These are phyloP conservation scores for Pocillopora verrucosa DNA, from an alignment of 64 coral and sea anemone genomes.

Conservation along the genomic window DNA sequence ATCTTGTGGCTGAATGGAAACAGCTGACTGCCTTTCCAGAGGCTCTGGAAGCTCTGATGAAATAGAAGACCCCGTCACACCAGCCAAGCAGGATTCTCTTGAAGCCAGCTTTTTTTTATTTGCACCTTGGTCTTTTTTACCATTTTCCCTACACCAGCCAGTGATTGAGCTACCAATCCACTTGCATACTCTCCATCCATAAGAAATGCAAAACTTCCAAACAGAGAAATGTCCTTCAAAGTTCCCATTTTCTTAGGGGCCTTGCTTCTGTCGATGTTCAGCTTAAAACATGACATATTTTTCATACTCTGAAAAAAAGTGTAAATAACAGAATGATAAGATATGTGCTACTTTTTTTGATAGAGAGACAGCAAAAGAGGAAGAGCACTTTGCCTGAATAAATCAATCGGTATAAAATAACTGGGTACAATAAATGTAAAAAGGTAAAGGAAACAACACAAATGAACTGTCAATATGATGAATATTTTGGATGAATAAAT, in stretches of 20 bases:
- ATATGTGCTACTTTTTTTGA: too few relatives aligned
- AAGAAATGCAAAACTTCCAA: slow-evolving; percentile 31
- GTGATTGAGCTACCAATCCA: background rate
- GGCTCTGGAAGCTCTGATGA: background rate
- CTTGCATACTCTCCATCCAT: background rate
- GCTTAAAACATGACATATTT: background rate
- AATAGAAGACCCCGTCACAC: background rate
- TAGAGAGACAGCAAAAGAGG: too few relatives aligned
- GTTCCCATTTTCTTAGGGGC: slow-evolving; percentile 36
- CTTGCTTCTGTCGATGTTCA: background rate
- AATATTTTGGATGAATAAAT: too few relatives aligned
- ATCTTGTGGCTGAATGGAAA: background rate
- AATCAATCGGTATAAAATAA: too few relatives aligned
- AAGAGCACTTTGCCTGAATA: too few relatives aligned
- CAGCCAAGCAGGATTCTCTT: background rate
- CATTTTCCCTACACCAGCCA: background rate
- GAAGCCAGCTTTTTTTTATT: background rate
- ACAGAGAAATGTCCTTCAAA: slow-evolving; percentile 50
- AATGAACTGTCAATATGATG: too few relatives aligned
- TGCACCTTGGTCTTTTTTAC: background rate
- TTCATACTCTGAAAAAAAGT: slow-evolving; percentile 20
- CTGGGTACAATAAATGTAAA: too few relatives aligned
- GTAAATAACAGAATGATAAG: too few relatives aligned
- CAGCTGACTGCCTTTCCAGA: background rate
- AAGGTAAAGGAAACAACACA: too few relatives aligned